Percentiles rank a stretch among this genome's conserved stretches.
Conservation (phyloP, 1,140 invertebrate species). For the Daktulosphaira vitifoliae region DNA sequence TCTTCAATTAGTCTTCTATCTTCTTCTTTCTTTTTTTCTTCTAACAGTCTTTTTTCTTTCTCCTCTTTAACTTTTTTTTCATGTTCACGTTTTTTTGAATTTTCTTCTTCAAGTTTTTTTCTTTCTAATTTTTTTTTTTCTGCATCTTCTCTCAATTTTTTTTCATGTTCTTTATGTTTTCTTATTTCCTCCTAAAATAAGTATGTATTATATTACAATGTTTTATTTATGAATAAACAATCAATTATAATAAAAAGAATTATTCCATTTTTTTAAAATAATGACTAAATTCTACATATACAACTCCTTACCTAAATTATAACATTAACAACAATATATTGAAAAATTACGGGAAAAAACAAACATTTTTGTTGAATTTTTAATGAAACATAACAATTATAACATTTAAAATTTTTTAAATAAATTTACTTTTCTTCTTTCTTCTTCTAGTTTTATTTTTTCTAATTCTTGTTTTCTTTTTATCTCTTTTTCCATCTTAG, state of each 20-base stretch:
- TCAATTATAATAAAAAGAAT: too few species aligned
- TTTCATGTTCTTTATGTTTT: slow-evolving; percentile 43
- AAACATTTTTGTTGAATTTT: too few species aligned
- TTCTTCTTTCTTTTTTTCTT: slow-evolving; percentile 40
- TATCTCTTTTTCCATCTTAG: slow-evolving; percentile 12
- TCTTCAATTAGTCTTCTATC: slow-evolving; percentile 38
- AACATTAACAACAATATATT: too few species aligned
- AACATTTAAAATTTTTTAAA: neutral
- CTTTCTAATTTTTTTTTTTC: slow-evolving; percentile 44
- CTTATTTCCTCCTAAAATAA: slow-evolving; percentile 37
- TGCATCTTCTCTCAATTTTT: slow-evolving; percentile 45
- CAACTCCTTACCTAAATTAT: too few species aligned
- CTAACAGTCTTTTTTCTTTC: slow-evolving; percentile 44
- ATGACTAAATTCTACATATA: too few species aligned
- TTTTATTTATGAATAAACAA: too few species aligned
- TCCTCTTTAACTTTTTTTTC: slow-evolving; percentile 47
- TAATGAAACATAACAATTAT: neutral
- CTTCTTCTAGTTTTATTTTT: slow-evolving; percentile 23
- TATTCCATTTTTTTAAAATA: too few species aligned
- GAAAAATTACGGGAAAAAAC: too few species aligned
- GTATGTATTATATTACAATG: too few species aligned
- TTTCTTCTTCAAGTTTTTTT: slow-evolving; percentile 27
- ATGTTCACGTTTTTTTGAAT: slow-evolving; percentile 34
- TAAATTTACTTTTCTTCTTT: slow-evolving; percentile 5
- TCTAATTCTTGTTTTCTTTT: slow-evolving; percentile 29